Percentiles rank a stretch among this genome's conserved stretches.
phyloP scores from a whole-genome alignment of 2,888 invertebrate species.

The Boloria euphrosyne region DNA sequence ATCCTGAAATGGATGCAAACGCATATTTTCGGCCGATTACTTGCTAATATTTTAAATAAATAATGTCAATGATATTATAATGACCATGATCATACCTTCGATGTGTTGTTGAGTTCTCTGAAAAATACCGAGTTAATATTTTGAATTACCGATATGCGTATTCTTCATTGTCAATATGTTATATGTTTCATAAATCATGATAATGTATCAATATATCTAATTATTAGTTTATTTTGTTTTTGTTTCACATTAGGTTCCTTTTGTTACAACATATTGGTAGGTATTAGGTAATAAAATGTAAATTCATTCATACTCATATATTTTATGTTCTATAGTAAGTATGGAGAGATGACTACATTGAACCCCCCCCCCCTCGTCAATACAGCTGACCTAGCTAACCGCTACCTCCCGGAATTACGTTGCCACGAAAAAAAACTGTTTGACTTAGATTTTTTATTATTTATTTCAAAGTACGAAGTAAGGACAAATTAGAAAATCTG shows the following conservation, averaged over 20 bases:
- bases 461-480: too few species aligned
- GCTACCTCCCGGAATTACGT: too few species aligned
- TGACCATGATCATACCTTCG: conserved; percentile 64
- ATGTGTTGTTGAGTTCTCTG: conserved; percentile 51
- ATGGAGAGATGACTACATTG: too few species aligned
- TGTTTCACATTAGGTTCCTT: neutral
- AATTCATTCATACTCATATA: neutral
- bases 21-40: conserved; percentile 42
- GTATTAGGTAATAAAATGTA: neutral
- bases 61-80: conserved; percentile 74
- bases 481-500: too few species aligned
- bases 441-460: too few species aligned
- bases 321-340: neutral
- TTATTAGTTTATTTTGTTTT: neutral
- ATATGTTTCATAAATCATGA: conserved; percentile 2
- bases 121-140: conserved; percentile 13
- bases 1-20: conserved; percentile 66
- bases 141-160: neutral
- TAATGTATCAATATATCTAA: neutral
- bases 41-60: conserved; percentile 61
- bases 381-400: too few species aligned
- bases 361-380: too few species aligned
- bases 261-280: neutral
- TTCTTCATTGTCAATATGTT: neutral
- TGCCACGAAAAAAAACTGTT: too few species aligned